Evolutionary conservation across 2,113 vertebrate genomes (phyloP).

Genomic region (Neodon shergylaensis): DNA sequence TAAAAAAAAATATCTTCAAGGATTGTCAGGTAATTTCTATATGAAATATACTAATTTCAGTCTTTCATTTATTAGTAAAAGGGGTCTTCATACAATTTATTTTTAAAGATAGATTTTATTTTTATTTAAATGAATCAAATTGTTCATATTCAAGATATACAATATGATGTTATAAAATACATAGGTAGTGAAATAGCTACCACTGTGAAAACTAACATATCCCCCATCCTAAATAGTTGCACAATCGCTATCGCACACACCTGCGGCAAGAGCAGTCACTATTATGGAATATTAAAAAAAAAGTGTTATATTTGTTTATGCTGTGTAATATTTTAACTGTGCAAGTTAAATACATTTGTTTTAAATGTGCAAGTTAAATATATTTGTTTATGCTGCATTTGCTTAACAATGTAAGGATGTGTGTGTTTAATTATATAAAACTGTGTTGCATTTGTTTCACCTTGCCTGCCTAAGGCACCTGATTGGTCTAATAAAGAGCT

Average conservation of each 20-base stretch:
- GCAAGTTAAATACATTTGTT: background rate
- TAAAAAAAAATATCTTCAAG: constrained; percentile 21
- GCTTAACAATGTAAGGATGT: background rate
- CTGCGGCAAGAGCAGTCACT: background rate
- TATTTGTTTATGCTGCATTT: background rate
- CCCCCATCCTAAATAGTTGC: background rate
- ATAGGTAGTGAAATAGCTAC: background rate
- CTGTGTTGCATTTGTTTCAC: background rate
- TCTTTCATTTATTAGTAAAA: constrained; percentile 37
- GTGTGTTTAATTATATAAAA: background rate
- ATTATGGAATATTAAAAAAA: background rate
- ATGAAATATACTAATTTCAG: background rate
- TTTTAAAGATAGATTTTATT: constrained; percentile 14
- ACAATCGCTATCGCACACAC: background rate
- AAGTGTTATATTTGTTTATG: too few species aligned
- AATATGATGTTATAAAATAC: background rate
- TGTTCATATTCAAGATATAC: background rate
- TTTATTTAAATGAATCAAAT: background rate
- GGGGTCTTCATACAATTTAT: background rate
- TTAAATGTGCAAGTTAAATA: too few species aligned
- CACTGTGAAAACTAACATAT: background rate
- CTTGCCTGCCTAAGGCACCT: background rate
- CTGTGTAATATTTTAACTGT: too few species aligned
- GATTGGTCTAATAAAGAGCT: background rate
- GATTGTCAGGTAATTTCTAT: background rate